Evolutionary conservation across 2,113 vertebrate genomes (phyloP).

Genomic region (Myiopsitta monachus): DNA sequence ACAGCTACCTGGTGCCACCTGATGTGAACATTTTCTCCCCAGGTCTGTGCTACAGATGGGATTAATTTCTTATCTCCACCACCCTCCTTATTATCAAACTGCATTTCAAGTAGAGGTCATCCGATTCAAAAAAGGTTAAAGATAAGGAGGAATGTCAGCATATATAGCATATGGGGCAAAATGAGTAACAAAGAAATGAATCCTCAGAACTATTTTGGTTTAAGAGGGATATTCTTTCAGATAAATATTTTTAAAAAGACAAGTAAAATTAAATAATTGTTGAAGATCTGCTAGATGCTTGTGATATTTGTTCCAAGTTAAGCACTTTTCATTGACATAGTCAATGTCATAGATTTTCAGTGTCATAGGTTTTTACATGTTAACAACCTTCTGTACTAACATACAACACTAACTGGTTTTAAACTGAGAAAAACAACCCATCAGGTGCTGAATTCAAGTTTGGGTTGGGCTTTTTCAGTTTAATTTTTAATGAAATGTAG

Average conservation of each 20-base stretch:
- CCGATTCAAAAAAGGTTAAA: background rate
- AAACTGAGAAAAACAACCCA: background rate
- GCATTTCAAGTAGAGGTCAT: background rate
- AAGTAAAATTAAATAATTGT: background rate
- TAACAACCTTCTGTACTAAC: background rate
- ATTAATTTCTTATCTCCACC: background rate
- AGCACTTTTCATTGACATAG: background rate
- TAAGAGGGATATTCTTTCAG: background rate
- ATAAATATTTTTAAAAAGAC: background rate
- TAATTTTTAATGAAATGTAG: background rate
- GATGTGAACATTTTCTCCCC: background rate
- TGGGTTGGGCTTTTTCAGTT: background rate
- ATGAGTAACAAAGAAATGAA: background rate
- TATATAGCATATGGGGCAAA: background rate
- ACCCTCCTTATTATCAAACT: background rate
- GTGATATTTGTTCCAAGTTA: background rate
- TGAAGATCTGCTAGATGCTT: background rate
- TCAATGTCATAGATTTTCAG: background rate
- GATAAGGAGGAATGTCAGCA: background rate
- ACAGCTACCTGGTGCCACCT: background rate
- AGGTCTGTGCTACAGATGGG: background rate
- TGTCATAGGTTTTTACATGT: background rate
- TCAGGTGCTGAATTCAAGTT: background rate
- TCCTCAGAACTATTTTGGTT: background rate
- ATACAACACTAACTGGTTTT: background rate